phyloP scores from a whole-genome alignment of 30 jellyfish, hydroid and myxozoan genomes.

The Chironex yamaguchii region DNA sequence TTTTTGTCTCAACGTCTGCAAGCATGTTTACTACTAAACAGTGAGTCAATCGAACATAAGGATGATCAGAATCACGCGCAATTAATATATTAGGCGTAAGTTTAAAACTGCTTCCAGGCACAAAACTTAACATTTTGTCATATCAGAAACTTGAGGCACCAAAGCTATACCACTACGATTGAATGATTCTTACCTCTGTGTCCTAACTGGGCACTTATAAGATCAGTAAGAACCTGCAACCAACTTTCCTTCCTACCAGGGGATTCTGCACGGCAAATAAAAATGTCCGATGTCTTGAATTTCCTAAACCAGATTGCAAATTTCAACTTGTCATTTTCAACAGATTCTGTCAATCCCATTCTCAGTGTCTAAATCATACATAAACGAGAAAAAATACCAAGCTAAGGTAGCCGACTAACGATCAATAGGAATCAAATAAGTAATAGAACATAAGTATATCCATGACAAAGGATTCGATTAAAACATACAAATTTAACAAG shows the following conservation, averaged over 20 bases:
- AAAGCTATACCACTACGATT: too few relatives aligned
- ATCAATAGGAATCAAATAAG: too few relatives aligned
- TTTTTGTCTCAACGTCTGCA: too few relatives aligned
- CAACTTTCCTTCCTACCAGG: constrained; percentile 68
- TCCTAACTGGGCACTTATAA: constrained; percentile 28
- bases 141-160: too few relatives aligned
- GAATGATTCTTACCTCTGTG: neutral
- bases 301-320: constrained; percentile 91
- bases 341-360: constrained; percentile 89
- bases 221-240: constrained; percentile 70
- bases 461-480: neutral
- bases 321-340: constrained; percentile 70
- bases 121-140: too few relatives aligned
- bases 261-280: constrained; percentile 77
- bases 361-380: constrained; percentile 64
- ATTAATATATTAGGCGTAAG: too few relatives aligned
- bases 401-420: neutral
- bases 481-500: too few relatives aligned
- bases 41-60: too few relatives aligned
- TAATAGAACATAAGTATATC: too few relatives aligned
- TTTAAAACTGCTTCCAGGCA: too few relatives aligned
- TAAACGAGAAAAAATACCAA: neutral
- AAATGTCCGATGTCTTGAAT: constrained; percentile 76
- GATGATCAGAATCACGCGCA: too few relatives aligned
- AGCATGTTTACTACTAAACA: too few relatives aligned